phyloP scores from a whole-genome alignment of 2,113 vertebrate genomes.

The Stigmatopora nigra region DNA sequence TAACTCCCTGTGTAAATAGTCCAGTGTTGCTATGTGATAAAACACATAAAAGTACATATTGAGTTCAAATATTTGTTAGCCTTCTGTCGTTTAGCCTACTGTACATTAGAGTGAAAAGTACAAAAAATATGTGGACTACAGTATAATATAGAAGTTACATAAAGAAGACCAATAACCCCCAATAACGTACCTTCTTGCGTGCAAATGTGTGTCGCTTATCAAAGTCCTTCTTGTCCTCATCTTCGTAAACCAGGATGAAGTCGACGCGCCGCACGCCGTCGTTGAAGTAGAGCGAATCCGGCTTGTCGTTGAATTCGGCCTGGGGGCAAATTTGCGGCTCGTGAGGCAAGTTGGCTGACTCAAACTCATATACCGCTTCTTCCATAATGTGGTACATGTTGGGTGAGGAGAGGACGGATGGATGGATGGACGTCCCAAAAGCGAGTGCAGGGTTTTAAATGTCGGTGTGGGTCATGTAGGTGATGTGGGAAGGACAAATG shows the following conservation, averaged over 20 bases:
- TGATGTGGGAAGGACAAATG: constrained; percentile 37
- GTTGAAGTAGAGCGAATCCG: constrained; percentile 83
- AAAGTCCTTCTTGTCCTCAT: constrained; percentile 77
- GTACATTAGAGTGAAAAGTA: no score
- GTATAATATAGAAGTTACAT: no score
- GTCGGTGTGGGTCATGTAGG: neutral
- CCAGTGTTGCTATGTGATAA: constrained; percentile 2
- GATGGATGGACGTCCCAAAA: neutral
- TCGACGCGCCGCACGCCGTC: constrained; percentile 84
- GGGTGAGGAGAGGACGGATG: neutral
- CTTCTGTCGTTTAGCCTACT: no score
- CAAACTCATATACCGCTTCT: constrained; percentile 45
- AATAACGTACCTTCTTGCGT: constrained; percentile 68
- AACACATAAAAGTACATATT: neutral
- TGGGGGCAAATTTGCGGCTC: constrained; percentile 50
- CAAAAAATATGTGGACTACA: no score
- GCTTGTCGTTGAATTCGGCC: constrained; percentile 79
- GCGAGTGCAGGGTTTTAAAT: neutral
- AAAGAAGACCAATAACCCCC: no score
- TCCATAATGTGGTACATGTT: constrained; percentile 51
- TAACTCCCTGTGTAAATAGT: constrained; percentile 45
- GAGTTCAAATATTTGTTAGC: no score
- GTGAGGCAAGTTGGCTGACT: constrained; percentile 10
- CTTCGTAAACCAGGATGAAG: constrained; percentile 88
- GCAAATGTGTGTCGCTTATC: constrained; percentile 70